Evolutionary conservation across 2,888 invertebrate species (phyloP).

Genomic region (Drosophila rellima): DNA sequence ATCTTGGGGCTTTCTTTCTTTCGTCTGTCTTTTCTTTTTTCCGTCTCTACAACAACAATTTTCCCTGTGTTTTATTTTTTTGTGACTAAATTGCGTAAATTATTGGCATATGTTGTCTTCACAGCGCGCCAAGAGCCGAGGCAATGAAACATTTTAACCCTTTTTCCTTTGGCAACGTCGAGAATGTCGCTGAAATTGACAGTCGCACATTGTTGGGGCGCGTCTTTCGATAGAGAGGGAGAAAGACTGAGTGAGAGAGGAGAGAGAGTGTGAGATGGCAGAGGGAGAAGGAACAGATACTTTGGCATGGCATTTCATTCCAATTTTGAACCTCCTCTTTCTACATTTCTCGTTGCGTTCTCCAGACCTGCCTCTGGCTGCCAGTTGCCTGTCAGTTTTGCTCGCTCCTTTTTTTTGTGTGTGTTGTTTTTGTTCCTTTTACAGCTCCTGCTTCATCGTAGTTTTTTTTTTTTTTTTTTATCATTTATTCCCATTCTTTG

Average conservation of each 20-base stretch:
- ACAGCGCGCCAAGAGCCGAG: conserved; percentile 47
- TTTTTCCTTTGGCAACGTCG: conserved; percentile 61
- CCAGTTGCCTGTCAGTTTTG: conserved; percentile 76
- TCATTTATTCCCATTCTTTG: conserved; percentile 78
- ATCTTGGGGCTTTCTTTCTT: conserved; percentile 28
- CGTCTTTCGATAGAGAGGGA: conserved; percentile 19
- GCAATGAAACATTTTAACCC: conserved; percentile 82
- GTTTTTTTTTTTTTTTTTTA: conserved; percentile 51
- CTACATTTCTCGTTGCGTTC: neutral
- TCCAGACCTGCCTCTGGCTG: conserved; percentile 48
- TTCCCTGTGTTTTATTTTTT: conserved; percentile 22
- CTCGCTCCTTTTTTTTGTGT: conserved; percentile 32
- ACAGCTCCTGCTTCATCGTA: conserved; percentile 5
- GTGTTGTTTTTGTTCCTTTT: conserved; percentile 16
- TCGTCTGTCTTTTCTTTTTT: conserved; percentile 24
- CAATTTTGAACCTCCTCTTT: conserved; percentile 36
- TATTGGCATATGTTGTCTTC: conserved; percentile 80
- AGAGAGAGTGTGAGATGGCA: neutral
- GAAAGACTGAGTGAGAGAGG: neutral
- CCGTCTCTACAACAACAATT: conserved; percentile 17
- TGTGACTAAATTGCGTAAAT: conserved; percentile 78
- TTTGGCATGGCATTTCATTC: conserved; percentile 65
- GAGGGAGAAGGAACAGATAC: conserved; percentile 31
- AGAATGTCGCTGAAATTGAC: conserved; percentile 74
- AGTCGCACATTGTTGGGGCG: conserved; percentile 69